Evolutionary conservation across 2,888 invertebrate genomes (phyloP).

Genomic region (Hymenopus coronatus): DNA sequence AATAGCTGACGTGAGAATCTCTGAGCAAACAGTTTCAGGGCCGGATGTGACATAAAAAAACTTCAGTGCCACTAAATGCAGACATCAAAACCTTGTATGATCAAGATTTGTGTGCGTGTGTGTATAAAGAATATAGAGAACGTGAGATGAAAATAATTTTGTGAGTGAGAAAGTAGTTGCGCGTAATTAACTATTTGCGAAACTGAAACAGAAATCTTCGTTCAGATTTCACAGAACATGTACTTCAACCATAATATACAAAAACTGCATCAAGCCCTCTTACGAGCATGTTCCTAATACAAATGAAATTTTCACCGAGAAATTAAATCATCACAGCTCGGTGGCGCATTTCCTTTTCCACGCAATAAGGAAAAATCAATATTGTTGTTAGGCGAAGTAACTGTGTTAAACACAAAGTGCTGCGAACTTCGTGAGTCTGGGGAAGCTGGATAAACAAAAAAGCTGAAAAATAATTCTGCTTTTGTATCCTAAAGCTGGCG

Average conservation of each 20-base stretch:
- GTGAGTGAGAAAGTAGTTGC: not conserved
- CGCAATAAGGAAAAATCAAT: not conserved
- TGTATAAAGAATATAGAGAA: not conserved
- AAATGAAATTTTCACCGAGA: not conserved
- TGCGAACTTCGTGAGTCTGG: not conserved
- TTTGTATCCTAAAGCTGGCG: not conserved
- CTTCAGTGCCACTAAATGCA: not conserved
- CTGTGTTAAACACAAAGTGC: not conserved
- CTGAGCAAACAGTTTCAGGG: not conserved
- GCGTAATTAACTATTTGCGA: not conserved
- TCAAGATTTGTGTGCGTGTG: not conserved
- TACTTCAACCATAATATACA: not conserved
- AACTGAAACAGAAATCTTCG: not conserved
- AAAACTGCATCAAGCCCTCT: not conserved
- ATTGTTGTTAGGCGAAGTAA: not conserved
- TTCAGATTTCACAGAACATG: not conserved
- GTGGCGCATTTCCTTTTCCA: not conserved
- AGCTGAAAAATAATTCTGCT: not conserved
- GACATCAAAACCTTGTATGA: not conserved
- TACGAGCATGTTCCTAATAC: not conserved
- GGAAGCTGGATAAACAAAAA: not conserved
- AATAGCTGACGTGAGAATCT: not conserved
- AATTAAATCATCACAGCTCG: not conserved
- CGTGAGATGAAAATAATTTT: not conserved
- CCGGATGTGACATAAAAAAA: not conserved